Base-by-base conservation (phyloP, 1,140 invertebrate species). In the Pachypsylla venusta region DNA sequence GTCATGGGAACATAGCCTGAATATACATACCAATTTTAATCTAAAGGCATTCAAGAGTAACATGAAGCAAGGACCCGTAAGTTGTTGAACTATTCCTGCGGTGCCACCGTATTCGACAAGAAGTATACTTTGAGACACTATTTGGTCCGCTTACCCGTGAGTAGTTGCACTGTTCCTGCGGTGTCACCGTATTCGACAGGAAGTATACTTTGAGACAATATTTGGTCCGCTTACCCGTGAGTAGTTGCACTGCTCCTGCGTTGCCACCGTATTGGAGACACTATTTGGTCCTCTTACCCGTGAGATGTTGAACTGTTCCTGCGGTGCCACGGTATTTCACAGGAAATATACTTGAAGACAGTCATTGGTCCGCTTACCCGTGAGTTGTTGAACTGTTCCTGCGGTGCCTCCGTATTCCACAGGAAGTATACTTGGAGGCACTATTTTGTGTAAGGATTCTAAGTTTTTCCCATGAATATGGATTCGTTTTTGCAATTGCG, bases 401-500 rank as follows among this genome's bases (percentile, higher is more conserved):
- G 72, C 74, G 5, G 64, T 70, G 0, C 81, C 81, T n/a, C 79
- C 79, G 61, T 83, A 78, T 27, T 81, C 79, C 1, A 63, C 61
- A 0, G 82, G 81, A 19, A 83, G 65, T 53, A 78, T 70, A n/a
- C 73, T 65, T 13, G 66, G 67, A 12, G 75, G 69, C 5, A 78
- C 66, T 1, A 74, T 68, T 22, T 75, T 67, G 25, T 75, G 68
- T 56, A 75, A 67, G 25, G 64, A 68, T 24, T 65, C 67, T 26
- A 61, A 40, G 58, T 66, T 63, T n/a, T 53, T 67, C 0, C 70
- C 73, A 14, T 69, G 66, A 19, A 70, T 69, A 66, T 79, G 76
- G 0, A 83, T 71, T 56, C 81, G 73, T 1, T 72, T 68, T 53
- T 73, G 76, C 61, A 85, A 68, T 64, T 88, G 87, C 40, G 79